Evolutionary conservation across 2,888 invertebrate genomes (phyloP).

Genomic region (Thecophora atra): DNA sequence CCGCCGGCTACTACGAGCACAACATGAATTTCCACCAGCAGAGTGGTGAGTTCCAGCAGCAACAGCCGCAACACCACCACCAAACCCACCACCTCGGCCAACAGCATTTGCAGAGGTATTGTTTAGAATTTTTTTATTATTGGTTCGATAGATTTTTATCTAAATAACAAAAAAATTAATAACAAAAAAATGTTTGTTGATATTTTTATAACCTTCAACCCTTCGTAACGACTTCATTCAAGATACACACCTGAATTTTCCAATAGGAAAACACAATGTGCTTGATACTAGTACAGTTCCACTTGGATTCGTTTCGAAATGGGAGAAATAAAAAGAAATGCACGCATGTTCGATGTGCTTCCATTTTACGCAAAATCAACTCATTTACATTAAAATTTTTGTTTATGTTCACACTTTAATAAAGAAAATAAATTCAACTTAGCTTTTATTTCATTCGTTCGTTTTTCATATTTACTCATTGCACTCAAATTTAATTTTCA

Average conservation of each 20-base stretch:
- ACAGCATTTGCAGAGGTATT: too few relatives aligned
- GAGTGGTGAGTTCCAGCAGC: slow-evolving; percentile 51
- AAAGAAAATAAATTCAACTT: too few relatives aligned
- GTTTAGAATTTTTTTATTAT: too few relatives aligned
- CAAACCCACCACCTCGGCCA: slow-evolving; percentile 47
- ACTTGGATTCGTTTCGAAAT: slow-evolving; percentile 37
- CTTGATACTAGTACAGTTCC: slow-evolving; percentile 42
- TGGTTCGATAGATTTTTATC: too few relatives aligned
- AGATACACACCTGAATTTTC: slow-evolving; percentile 19
- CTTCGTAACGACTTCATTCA: not conserved
- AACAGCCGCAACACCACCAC: slow-evolving; percentile 44
- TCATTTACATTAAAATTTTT: slow-evolving; percentile 43
- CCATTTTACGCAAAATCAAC: slow-evolving; percentile 20
- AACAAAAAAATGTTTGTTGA: not conserved
- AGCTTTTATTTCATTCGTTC: too few relatives aligned
- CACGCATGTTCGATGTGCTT: slow-evolving; percentile 23
- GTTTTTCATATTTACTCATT: too few relatives aligned
- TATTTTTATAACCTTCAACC: slow-evolving; percentile 2
- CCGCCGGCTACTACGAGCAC: slow-evolving; percentile 40
- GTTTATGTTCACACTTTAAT: too few relatives aligned
- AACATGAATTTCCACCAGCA: slow-evolving; percentile 53
- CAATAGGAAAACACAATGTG: too few relatives aligned
- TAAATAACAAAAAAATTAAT: not conserved
- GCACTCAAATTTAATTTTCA: too few relatives aligned
- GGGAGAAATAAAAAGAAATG: not conserved